Evolutionary conservation across 1,140 invertebrate genomes (phyloP), one percentile per base, ranked within the genome.

Genomic region (Danaus melanippus): DNA sequence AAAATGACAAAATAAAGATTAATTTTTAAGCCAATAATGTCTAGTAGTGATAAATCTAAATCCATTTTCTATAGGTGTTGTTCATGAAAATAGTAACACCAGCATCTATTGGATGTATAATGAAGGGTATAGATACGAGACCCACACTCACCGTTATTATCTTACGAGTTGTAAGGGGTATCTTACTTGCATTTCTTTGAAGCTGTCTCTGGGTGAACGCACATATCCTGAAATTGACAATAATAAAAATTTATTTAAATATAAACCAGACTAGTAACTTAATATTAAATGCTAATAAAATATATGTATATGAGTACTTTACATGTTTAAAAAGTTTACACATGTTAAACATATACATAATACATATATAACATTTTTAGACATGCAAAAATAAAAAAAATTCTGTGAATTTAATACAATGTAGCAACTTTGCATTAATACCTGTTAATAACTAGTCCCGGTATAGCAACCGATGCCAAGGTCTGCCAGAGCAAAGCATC

Each of bases 401-500:
- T 2, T 21, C 17, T 21, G 5, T 21, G 17, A 21, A 21, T 21
- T 1, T 5, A 21, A 5, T 21, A 32, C 1, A 15, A 15, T 15
- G 15, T 32, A 32, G 21, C 21, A 32, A 32, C 21, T 32, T 5
- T 32, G 6, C 2, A 32, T 32, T 2, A 10, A 39, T 71, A 89
- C 89, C 89, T 85, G 84, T 99, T 98, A 53, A 99, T 98, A 8
- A 94, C 94, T 56, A 96, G 91, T 12, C 97, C 97, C 15, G 97
- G 97, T 64, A 99, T 92, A 15, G 93, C 89, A 2, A 99, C 93
- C 4, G 96, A 98, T 8, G 97, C 97, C 49, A 98, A 89, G 48
- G 94, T 92, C 83, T 99, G 97, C 97, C 97, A 98, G 3, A 95
- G 70, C 9, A 98, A 86, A 0, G 95, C 96, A 84, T 99, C 97